Percentiles rank a stretch among this genome's conserved stretches.
Evolutionary conservation across 2,797 vertebrate species (phyloP).

Genomic region (Thamnophis elegans): DNA sequence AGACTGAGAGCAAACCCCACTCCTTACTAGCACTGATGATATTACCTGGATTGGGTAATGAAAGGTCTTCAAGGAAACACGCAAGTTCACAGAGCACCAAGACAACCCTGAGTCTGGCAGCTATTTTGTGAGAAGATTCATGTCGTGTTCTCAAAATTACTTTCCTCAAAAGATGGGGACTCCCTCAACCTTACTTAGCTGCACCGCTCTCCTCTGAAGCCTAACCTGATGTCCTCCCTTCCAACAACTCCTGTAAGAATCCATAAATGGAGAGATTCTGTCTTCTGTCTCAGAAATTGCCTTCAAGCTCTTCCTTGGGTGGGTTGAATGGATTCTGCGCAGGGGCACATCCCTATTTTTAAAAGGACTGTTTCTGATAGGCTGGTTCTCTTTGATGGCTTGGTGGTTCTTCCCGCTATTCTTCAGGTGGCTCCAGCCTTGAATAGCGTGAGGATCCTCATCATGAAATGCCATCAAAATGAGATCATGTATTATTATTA

Average conservation of each 20-base stretch:
- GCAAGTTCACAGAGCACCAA: not conserved
- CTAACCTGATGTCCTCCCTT: not conserved
- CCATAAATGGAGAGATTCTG: not conserved
- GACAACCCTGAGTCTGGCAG: not conserved
- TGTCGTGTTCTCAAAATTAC: not conserved
- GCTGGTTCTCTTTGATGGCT: not conserved
- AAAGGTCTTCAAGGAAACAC: not conserved
- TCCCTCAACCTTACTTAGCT: not conserved
- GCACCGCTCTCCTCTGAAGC: not conserved
- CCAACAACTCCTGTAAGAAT: not conserved
- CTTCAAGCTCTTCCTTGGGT: not conserved
- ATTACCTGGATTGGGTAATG: not conserved
- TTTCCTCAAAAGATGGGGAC: not conserved
- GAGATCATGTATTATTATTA: too few species aligned
- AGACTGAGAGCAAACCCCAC: too few species aligned
- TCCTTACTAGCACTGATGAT: not conserved
- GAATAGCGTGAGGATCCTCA: not conserved
- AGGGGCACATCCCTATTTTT: not conserved
- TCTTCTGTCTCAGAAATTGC: not conserved
- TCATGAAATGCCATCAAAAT: not conserved
- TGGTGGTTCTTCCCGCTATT: not conserved
- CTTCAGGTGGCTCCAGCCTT: not conserved
- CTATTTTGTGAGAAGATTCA: not conserved
- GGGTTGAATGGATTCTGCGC: not conserved
- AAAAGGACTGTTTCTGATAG: not conserved